Evolutionary conservation across 2,113 vertebrate species (phyloP), one percentile per base, ranked within the genome.

Genomic region (Enhydra lutris): DNA sequence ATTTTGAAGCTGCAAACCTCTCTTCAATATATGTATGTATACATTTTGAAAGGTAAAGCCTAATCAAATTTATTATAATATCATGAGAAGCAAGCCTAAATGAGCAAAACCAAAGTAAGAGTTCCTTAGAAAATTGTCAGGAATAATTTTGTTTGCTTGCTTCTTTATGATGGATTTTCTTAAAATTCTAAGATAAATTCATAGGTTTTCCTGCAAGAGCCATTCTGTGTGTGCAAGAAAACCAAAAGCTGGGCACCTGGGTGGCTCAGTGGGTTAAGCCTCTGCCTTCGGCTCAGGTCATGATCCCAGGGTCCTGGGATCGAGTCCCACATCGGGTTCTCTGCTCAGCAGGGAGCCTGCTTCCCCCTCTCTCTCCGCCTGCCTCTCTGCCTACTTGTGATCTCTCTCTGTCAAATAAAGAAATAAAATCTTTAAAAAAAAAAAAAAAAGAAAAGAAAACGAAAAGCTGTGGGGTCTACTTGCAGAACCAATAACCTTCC

Each of bases 111-210:
- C 29, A 39, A 97, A 91, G 7, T 65, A 65, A 80, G 31, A 82
- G 50, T n/a, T 61, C 23, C 87, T 89, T 67, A 74, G 61, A 96
- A 96, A 95, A 29, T 52, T 78, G 71, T 93, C 34, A 59, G 71
- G 34, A 79, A 87, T 17, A 93, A 73, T 85, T 95, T 59, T 93
- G 11, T 45, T 74, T 81, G 39, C 36, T 92, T 82, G 3, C 87
- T 80, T 89, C 85, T 81, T 85, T 96, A 81, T 45, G 26, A 86
- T 36, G 3, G 10, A 69, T 95, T 94, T 92, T 86, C 47, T 81
- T 65, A 88, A 95, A 97, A 92, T 74, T 82, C 47, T 71, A 91
- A 89, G 57, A 57, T 92, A 91, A 63, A 93, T n/a, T 39, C 85
- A 61, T 36, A 92, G 39, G 23, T 76, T 95, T 96, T 96, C n/a